Evolutionary conservation across 2,113 vertebrate genomes (phyloP).

Genomic region (Sphyrna mokarran): DNA sequence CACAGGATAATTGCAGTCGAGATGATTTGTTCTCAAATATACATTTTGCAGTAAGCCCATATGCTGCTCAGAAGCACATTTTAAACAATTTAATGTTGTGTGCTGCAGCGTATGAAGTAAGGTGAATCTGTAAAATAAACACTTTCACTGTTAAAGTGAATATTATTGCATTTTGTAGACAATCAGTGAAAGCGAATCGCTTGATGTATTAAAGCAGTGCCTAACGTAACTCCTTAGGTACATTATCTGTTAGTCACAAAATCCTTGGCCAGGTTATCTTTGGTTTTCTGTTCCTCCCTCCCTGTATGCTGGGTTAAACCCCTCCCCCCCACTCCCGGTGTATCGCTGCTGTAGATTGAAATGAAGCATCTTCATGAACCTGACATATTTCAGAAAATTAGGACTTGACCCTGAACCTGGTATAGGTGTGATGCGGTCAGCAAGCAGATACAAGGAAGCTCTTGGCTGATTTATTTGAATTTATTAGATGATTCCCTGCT

Average conservation of each 20-base stretch:
- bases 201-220: not conserved
- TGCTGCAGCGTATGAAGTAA: not conserved
- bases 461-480: not conserved
- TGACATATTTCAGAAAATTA: not conserved
- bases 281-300: not conserved
- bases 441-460: not conserved
- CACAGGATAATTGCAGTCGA: not conserved
- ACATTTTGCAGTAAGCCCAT: not conserved
- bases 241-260: no score
- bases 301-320: not conserved
- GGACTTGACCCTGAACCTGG: not conserved
- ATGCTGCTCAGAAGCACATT: not conserved
- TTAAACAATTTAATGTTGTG: not conserved
- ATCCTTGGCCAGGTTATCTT: not conserved
- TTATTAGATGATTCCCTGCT: not conserved
- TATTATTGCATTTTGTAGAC: not conserved
- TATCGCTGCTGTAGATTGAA: not conserved
- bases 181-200: not conserved
- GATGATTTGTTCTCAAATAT: slow-evolving; percentile 4
- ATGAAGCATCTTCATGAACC: not conserved
- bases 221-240: not conserved
- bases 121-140: not conserved
- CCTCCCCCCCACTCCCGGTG: not conserved
- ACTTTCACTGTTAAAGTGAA: not conserved
- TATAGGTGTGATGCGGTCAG: no score